Base-by-base conservation (phyloP, 1,140 invertebrate genomes). In the Drosophila asahinai region DNA sequence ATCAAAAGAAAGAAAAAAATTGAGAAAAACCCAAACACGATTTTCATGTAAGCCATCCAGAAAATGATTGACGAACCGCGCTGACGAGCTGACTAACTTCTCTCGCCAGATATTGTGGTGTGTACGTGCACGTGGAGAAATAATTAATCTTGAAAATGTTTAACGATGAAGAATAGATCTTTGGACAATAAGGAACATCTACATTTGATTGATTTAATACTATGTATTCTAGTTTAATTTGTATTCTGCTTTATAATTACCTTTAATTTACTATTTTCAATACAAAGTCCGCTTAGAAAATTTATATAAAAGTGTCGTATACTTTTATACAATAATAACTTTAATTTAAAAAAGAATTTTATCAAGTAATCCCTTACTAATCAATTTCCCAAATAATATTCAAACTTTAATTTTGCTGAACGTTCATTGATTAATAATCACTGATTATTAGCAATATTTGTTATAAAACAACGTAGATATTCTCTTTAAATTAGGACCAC, bases 1-100 rank as follows among this genome's bases (percentile, higher is more conserved):
- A 58, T 42, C 27, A 38, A 55, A 60, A 15, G 15, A 51, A 55
- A 60, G 22, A 61, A 40, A 61, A 54, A 59, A 40, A 65, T 58
- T 52, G 58, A 67, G 65, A 71, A 78, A 82, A 86, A 58, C 64
- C 72, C 73, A 80, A 78, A 90, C 84, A 89, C 84, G 84, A 89
- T 90, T 89, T 89, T 89, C 86, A 86, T 90, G 84, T 75, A 80
- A 80, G 79, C 67, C 81, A 43, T 55, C 55, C 76, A 74, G 61
- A 59, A 79, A 79, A 64, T 87, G 83, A 87, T 83, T 87, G 83
- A 90, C 83, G 70, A 67, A 82, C 75, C 67, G 77, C 63, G 47
- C 62, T 57, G 73, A 80, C 77, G 43, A 57, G 59, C 78, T 22
- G 63, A 63, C 64, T 54, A 52, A 68, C 58, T 52, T 65, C 47